Base-by-base conservation (phyloP, 2,888 invertebrate genomes). In the Melinaea marsaeus region DNA sequence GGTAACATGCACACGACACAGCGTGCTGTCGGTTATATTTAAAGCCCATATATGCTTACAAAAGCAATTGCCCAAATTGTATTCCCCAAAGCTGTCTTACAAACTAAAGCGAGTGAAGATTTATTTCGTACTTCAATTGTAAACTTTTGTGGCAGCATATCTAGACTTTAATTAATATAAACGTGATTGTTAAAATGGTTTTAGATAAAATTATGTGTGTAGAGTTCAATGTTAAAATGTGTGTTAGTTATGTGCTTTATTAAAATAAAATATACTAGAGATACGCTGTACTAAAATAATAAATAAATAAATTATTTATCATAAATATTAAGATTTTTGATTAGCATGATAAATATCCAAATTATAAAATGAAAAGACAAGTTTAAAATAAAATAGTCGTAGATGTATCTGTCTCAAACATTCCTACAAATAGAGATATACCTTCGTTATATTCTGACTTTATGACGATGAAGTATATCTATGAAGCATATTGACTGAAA, bases 1-100 rank as follows among this genome's bases (percentile, higher is more conserved):
- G 87, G 87, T 88, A 88, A 86, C 80, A 80, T 62, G 63, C 66
- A 68, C 68, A 63, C 55, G 55, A 61, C 65, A 68, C 62, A 32
- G 55, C 62, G 61, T 59, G 60, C 63, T 68, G 45, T 51, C 11
- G 9, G 42, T 11, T 51, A 51, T 51, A 32, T n/a, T 32, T 32
- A 51, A 32, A 51, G 51, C 11, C 51, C 32, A 32, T 32, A 51
- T 51, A 51, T 32, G 51, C 51, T 51, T 32, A 1, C 11, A 2
- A 2, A 32, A 51, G 32, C 32, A 51, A 51, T 22, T 51, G 22
- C 9, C 11, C 9, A 9, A 9, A 9, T 9, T 3, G 42, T 37
- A 37, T 6, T 6, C 7, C 42, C 3, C 42, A 42, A 5, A 42
- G 42, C 11, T 42, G 6, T 9, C 2, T 42, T 37, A 37, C 37